Conservation (phyloP, 2,797 vertebrate genomes). For the Eulemur mongoz region DNA sequence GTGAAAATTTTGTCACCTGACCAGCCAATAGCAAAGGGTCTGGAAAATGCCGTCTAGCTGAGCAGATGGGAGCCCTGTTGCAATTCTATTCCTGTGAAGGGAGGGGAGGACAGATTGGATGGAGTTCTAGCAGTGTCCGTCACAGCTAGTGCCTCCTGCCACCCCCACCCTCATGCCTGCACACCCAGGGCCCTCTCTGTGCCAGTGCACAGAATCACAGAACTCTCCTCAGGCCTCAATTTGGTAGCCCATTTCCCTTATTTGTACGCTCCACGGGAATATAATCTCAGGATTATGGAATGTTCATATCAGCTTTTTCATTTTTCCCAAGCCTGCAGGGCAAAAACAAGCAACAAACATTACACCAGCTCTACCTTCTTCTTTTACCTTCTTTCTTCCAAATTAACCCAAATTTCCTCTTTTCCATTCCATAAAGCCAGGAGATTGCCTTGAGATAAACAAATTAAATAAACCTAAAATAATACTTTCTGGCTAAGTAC, state of each 20-base stretch:
- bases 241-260: fast-evolving
- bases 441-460: not conserved
- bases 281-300: not conserved
- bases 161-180: not conserved
- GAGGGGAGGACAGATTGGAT: not conserved
- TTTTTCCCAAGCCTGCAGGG: not conserved
- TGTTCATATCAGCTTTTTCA: not conserved
- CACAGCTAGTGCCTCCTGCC: not conserved
- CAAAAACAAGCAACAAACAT: not conserved
- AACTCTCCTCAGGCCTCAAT: not conserved
- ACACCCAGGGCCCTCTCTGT: fast-evolving
- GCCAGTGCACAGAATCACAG: not conserved
- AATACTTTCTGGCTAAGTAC: not conserved
- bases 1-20: not conserved
- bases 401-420: not conserved
- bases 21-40: not conserved
- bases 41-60: not conserved
- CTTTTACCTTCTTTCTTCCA: not conserved
- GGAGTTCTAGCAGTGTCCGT: not conserved
- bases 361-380: not conserved
- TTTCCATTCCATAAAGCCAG: not conserved
- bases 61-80: not conserved
- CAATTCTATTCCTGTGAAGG: not conserved
- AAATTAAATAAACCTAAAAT: not conserved
- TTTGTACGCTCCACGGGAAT: not conserved